Evolutionary conservation across 2,888 invertebrate species (phyloP).

Genomic region (Lysandra coridon): DNA sequence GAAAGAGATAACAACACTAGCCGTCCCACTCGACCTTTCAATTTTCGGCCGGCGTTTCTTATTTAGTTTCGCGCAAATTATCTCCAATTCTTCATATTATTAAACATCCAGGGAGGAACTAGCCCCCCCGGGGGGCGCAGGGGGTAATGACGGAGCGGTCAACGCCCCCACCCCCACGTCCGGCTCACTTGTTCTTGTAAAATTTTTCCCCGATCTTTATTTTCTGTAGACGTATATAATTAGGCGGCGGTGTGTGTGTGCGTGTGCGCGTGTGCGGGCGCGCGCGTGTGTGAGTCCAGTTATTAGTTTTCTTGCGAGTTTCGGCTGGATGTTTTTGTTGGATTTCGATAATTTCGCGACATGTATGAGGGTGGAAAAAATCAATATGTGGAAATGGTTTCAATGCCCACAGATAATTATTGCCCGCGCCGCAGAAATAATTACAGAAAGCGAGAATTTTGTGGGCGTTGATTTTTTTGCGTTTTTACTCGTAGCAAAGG

Average conservation of each 20-base stretch:
- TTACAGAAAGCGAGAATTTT: background rate
- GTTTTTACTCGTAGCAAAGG: background rate
- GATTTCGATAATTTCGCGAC: constrained; percentile 80
- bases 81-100: constrained; percentile 82
- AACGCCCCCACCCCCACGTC: constrained; percentile 63
- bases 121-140: constrained; percentile 52
- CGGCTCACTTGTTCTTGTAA: constrained; percentile 78
- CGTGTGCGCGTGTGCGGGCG: constrained; percentile 50
- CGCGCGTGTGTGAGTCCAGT: constrained; percentile 65
- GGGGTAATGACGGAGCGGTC: constrained; percentile 77
- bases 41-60: constrained; percentile 79
- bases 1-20: constrained; percentile 37
- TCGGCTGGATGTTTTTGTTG: constrained; percentile 75
- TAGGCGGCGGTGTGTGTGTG: constrained; percentile 55
- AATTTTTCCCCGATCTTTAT: constrained; percentile 81
- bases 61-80: constrained; percentile 82
- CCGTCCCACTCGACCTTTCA: constrained; percentile 66
- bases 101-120: constrained; percentile 78
- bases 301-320: constrained; percentile 80
- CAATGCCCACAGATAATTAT: constrained; percentile 35
- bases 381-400: constrained; percentile 44
- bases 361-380: constrained; percentile 47
- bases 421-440: background rate
- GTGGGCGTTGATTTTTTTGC: background rate
- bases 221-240: constrained; percentile 78